Base-by-base conservation (phyloP, 2,888 invertebrate genomes). In the Rosalia funebris region DNA sequence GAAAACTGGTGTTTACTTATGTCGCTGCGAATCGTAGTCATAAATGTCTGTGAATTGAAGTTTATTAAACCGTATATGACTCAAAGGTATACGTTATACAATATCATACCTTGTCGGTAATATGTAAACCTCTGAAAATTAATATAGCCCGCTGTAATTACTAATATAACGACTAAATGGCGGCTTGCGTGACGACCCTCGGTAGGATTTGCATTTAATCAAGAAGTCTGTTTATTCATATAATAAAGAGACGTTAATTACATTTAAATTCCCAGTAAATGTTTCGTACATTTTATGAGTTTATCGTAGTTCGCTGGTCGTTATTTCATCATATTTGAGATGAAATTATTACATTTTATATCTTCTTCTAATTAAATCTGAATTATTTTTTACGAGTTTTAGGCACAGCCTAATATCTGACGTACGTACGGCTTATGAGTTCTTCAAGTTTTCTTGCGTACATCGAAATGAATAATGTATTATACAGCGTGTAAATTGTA, bases 161-260 rank as follows among this genome's bases (percentile, higher is more conserved):
- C 66, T 68, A 68, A 69, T 68, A 67, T 67, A 68, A 66, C 62
- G 68, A 62, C 64, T 66, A 67, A 69, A 70, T 68, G 68, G 57
- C 61, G 65, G 66, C 57, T 71, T 62, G 72, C 72, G 70, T 73
- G 72, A 64, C 68, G 68, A 67, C 65, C 66, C 63, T 53, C 63
- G 62, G 55, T 65, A 45, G 62, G 68, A 70, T 71, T 70, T 70
- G 65, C 71, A 71, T 71, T 71, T 71, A 71, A 71, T 71, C 68
- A 70, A 69, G 65, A 64, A 56, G 62, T 48, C 66, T 66, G 68
- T 69, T 71, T 71, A 68, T 69, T 69, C 65, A 66, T 67, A 64
- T 46, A 56, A 56, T 56, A 56, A 47, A 56, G 56, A 56, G 56
- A 56, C 56, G 56, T 56, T 56, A 56, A 56, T 56, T 56, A 56